Base-by-base conservation (phyloP, 1,140 invertebrate genomes). In the Hypothenemus hampei region DNA sequence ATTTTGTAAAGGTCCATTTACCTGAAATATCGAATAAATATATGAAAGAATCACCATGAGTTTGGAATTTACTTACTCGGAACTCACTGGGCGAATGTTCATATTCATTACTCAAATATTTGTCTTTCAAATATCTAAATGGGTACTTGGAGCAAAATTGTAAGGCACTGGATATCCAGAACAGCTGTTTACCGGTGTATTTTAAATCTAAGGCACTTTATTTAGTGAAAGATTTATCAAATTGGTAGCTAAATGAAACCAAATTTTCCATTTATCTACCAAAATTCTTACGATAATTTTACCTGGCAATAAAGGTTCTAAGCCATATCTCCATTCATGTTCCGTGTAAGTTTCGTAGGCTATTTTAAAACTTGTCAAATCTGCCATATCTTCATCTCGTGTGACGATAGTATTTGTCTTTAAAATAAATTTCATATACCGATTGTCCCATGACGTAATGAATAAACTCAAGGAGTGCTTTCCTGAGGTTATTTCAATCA, bases 341-440 rank as follows among this genome's bases (percentile, higher is more conserved):
- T 79, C 76, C 26, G 79, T 75, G 69, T 92, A 92, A 0, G 90
- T 89, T 20, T 81, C 77, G 68, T 93, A 94, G 0, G 92, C 87
- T 60, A 91, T 83, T 66, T 91, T 91, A 18, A 93, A 80, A 1
- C 91, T 91, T 15, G 80, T 80, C 3, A 62, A 81, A 81, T 94
- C 91, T 0, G 92, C 91, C 37, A 94, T 91, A 67, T 94, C 94
- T 66, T 95, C 91, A n/a, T 84, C 88, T 73, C 93, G 88, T 1
- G 89, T 91, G 57, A 91, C 89, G 21, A 89, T 84, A 29, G 89
- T 88, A 61, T 94, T 94, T 6, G 54, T 21, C 59, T 61, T 31
- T 18, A 51, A 51, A 46, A 15, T 45, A 18, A 1, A n/a, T n/a
- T n/a, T n/a, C n/a, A n/a, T n/a, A n/a, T n/a, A n/a, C n/a, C n/a